Conservation (phyloP, 2,797 vertebrate species). For the Gallinago nigripennis region DNA sequence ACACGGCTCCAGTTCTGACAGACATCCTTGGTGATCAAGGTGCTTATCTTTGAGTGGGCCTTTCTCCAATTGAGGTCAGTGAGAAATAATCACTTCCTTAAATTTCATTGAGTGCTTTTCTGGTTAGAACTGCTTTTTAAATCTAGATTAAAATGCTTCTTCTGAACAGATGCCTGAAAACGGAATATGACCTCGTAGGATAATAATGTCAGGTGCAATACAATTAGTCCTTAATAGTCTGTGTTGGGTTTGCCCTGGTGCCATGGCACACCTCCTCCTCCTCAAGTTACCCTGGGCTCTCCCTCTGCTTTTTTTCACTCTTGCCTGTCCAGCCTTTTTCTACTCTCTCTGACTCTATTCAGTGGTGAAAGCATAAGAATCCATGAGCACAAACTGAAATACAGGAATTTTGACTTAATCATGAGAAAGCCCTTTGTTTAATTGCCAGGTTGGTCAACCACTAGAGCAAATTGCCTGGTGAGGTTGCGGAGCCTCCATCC, state of each 20-base stretch:
- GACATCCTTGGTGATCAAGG: background rate
- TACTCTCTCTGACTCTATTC: background rate
- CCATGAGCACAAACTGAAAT: background rate
- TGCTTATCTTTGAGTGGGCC: background rate
- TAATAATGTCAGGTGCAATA: background rate
- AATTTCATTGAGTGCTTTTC: background rate
- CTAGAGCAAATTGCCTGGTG: background rate
- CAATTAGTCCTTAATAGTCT: background rate
- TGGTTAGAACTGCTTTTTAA: background rate
- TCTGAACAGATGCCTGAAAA: background rate
- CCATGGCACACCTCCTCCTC: accelerated
- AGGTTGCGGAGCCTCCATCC: background rate
- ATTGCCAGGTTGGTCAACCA: background rate
- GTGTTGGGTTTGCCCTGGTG: background rate
- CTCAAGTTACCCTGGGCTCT: background rate
- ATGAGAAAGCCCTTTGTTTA: background rate
- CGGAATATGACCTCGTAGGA: background rate
- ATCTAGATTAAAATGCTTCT: background rate
- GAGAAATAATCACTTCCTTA: background rate
- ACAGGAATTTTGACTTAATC: background rate
- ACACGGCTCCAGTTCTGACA: background rate
- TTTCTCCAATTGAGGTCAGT: background rate
- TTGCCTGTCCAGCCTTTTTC: background rate
- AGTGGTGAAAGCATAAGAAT: background rate
- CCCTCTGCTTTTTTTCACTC: background rate